Base-by-base conservation (phyloP, 2,888 invertebrate genomes). In the Axea sp. region DNA sequence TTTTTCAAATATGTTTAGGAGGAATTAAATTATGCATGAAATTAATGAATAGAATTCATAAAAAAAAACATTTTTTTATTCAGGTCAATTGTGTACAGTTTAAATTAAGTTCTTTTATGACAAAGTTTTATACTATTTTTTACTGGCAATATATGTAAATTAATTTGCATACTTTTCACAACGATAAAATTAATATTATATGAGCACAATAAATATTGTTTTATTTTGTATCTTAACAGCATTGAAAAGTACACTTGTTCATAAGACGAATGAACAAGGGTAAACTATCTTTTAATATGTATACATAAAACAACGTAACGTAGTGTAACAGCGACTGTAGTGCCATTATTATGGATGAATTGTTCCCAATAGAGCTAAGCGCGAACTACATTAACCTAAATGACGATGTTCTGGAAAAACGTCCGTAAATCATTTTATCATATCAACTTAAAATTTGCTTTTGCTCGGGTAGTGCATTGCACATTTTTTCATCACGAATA, bases 281-380 rank as follows among this genome's bases (percentile, higher is more conserved):
- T 15, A 43, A 57, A 43, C 41, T 31, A 57, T 57, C 57, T 43
- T 55, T 41, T 41, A 57, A 43, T 57, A 57, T 28, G 14, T 35
- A 49, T 9, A n/a, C n/a, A n/a, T n/a, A n/a, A n/a, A n/a, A 49
- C 26, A 24, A 22, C n/a, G 30, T 31, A 39, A 31, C 24, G 12
- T 5, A 2, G 37, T 24, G 35, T 35, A 28, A 7, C 15, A 11
- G 43, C 24, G 26, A 22, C 26, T 14, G 39, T 30, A 43, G 37
- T 28, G 55, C 55, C 31, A 57, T 67, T 47, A 41, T 67, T 33
- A 67, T 67, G 49, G 57, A 57, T 49, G 67, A 67, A 67, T 57
- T 49, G 67, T 49, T 67, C 57, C 67, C 57, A 47, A 57, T 67
- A 33, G 55, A 57, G 28, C 22, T 22, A 31, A 49, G 37, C 53